These are phyloP conservation scores for Nylanderia fulva DNA, from an alignment of 1,140 invertebrate species.

Conservation along the genomic window DNA sequence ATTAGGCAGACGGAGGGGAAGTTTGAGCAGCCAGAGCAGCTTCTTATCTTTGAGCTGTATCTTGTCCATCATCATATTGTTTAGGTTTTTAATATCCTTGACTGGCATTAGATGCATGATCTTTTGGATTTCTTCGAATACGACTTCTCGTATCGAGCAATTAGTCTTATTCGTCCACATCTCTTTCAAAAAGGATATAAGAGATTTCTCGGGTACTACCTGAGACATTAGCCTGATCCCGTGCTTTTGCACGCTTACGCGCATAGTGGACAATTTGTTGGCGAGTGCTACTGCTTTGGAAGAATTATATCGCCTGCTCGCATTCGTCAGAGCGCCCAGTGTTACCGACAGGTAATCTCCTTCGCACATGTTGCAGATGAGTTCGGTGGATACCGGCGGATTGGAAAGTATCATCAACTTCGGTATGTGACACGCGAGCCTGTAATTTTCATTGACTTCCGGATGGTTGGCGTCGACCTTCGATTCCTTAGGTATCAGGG, in stretches of 20 bases:
- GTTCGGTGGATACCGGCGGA: slow-evolving; percentile 70
- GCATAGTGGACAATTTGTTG: slow-evolving; percentile 46
- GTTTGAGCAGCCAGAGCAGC: not conserved
- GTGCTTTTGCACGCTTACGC: slow-evolving; percentile 75
- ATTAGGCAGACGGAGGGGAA: slow-evolving; percentile 35
- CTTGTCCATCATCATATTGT: no score
- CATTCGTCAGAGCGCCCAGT: slow-evolving; percentile 45
- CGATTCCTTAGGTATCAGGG: slow-evolving; percentile 53
- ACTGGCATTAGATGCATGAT: no score
- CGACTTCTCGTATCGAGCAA: slow-evolving; percentile 72
- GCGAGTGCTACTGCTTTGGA: slow-evolving; percentile 63
- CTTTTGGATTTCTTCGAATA: slow-evolving; percentile 57
- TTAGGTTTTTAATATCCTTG: no score
- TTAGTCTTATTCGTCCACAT: slow-evolving; percentile 73
- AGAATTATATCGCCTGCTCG: slow-evolving; percentile 33
- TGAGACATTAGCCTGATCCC: slow-evolving; percentile 74
- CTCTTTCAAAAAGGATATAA: slow-evolving; percentile 51
- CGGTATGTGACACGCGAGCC: not conserved
- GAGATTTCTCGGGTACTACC: slow-evolving; percentile 14
- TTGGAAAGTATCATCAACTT: slow-evolving; percentile 46
- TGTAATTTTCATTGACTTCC: not conserved
- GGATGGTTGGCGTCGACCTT: slow-evolving; percentile 26
- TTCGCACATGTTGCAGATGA: slow-evolving; percentile 65
- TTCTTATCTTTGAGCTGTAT: slow-evolving; percentile 54
- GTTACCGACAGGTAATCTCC: slow-evolving; percentile 69